Base-by-base conservation (phyloP, 2,113 vertebrate species). In the Dipodomys spectabilis region DNA sequence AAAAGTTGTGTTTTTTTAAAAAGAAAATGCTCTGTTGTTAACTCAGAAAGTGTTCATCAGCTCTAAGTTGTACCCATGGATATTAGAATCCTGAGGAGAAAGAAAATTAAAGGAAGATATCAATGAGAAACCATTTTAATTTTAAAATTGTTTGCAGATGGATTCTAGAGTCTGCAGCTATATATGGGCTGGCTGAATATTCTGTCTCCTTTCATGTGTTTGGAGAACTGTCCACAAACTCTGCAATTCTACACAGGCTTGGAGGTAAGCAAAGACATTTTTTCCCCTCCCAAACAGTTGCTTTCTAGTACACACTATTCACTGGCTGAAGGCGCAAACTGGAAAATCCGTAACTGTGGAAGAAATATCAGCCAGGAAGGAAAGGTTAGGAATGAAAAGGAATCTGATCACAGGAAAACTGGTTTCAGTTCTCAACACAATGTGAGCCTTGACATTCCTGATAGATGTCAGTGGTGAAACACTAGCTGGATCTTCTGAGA, bases 401-500 rank as follows among this genome's bases (percentile, higher is more conserved):
- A 23, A 90, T 90, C 94, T 84, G 89, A 69, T 84, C 68, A 57
- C 85, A 85, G 89, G 79, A 94, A 94, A 94, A 86, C 77, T 71
- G 87, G 68, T 82, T 96, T 62, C 30, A 91, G 90, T 91, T 75
- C 89, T 82, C 20, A 84, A 94, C 87, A 95, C 94, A 93, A 82
- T 90, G 60, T 1, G 0, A 79, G 90, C 84, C 90, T 93, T 93
- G 92, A 77, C 87, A 65, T 95, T 87, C 78, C 15, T 88, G 82
- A 90, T 75, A 73, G 89, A 85, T 90, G 92, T 53, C 77, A 57
- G 85, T 27, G 44, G 75, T 77, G 81, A 83, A 88, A 72, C 62
- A 71, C 74, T 85, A 68, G 93, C 92, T 8, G 30, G 82, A 88
- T 85, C 88, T 94, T 97, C 97, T 94, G 96, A 83, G 93, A 72